These are phyloP conservation scores for Drosophila hawaiiensis DNA, from an alignment of 2,888 invertebrate genomes.

Conservation along the genomic window DNA sequence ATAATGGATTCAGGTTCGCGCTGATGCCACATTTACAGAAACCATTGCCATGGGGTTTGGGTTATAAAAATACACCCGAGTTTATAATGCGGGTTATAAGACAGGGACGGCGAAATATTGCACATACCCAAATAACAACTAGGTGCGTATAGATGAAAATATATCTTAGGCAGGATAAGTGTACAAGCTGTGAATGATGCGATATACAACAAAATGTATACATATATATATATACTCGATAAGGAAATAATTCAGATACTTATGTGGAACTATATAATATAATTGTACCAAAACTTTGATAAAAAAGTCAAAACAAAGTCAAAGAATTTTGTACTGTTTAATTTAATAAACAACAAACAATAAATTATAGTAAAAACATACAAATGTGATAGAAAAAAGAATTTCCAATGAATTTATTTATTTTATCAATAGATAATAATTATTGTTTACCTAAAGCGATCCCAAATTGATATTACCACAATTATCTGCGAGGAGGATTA, in stretches of 20 bases:
- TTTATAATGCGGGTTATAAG: conserved; percentile 78
- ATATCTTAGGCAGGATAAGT: conserved; percentile 1
- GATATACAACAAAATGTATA: neutral
- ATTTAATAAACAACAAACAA: neutral
- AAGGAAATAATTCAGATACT: neutral
- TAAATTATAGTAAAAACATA: neutral
- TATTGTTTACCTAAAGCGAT: neutral
- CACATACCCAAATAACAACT: conserved; percentile 16
- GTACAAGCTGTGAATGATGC: neutral
- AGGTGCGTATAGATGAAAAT: conserved; percentile 13
- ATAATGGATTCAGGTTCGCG: conserved; percentile 74
- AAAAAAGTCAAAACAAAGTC: neutral
- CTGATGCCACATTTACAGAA: conserved; percentile 50
- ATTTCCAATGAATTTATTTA: neutral
- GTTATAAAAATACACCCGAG: conserved; percentile 77
- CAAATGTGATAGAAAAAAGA: neutral
- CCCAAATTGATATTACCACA: neutral
- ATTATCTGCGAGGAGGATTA: neutral
- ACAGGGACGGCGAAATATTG: conserved; percentile 54
- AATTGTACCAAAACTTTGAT: neutral
- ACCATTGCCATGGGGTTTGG: conserved; percentile 58
- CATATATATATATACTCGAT: neutral
- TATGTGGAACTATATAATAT: neutral
- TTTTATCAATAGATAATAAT: neutral
- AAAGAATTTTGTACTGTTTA: neutral